Base-by-base conservation (phyloP, 2,113 vertebrate species). In the Periophthalmus modestus region DNA sequence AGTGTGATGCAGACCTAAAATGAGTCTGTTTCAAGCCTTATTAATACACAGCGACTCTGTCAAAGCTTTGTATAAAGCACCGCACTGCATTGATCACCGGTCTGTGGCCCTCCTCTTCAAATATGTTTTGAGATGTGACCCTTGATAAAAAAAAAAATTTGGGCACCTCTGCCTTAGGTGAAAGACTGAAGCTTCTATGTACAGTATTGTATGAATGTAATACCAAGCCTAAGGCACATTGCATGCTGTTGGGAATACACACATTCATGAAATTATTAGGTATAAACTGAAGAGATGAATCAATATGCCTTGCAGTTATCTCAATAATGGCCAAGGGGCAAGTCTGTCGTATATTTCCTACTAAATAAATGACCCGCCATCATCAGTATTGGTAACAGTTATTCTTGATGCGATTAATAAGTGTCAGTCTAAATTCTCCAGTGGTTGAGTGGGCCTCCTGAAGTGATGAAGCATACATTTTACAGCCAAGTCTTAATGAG, bases 381-480 rank as follows among this genome's bases (percentile, higher is more conserved):
- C 57, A 59, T 28, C 12, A 59, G 23, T 28, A 24, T 58, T 58
- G 55, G 55, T 23, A 24, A 59, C 57, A 15, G 23, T 59, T 59
- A 24, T 59, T 59, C 57, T 59, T 59, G 57, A 59, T 59, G 57
- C 34, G 12, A 63, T 36, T 63, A 63, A 63, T 34, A 63, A n/a
- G 33, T 63, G 61, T 63, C 34, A 63, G 28, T 34, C 28, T 36
- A 16, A 47, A 52, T 75, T 57, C 62, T 59, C 58, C 46, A 69
- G 58, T 58, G 68, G 72, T 61, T 15, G 55, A n/a, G 16, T 68
- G 67, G 66, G 61, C 24, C 73, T 76, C 63, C 72, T 79, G 67
- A 83, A 66, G 28, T 71, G n/a, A 36, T 81, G 80, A 87, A 71
- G 69, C 67, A 69, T 78, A 59, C 13, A 58, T 80, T 77, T 62